These are phyloP conservation scores for Thera obeliscata DNA, from an alignment of 2,888 invertebrate species.

Conservation along the genomic window DNA sequence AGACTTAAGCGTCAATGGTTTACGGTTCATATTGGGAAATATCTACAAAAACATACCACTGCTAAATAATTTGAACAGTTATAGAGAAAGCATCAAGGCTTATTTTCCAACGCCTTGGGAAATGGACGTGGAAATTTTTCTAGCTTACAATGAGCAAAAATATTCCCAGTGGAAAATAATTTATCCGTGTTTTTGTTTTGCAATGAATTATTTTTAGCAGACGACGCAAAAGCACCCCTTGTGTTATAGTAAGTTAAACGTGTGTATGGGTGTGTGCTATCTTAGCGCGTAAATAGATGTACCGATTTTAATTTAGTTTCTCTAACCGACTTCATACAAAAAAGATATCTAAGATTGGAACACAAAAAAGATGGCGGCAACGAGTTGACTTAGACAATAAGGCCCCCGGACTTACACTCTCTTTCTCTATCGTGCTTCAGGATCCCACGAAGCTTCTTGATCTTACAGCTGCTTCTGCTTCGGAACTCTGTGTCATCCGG, in stretches of 20 bases:
- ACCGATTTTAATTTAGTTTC: no score
- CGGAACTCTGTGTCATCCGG: constrained; percentile 56
- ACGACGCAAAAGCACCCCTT: no score
- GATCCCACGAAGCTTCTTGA: constrained; percentile 58
- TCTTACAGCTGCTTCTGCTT: constrained; percentile 44
- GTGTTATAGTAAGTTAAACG: no score
- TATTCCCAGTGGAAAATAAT: neutral
- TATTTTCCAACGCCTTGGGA: constrained; percentile 1
- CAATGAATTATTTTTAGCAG: neutral
- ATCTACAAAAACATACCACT: neutral
- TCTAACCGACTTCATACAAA: no score
- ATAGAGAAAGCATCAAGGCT: constrained; percentile 1
- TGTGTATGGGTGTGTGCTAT: no score
- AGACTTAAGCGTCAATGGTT: neutral
- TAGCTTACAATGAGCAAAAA: neutral
- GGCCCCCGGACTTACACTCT: constrained; percentile 28
- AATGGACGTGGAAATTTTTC: neutral
- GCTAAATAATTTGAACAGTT: constrained; percentile 3
- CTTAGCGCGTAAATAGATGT: no score
- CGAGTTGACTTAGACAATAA: no score
- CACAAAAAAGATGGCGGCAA: no score
- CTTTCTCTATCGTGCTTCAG: constrained; percentile 55
- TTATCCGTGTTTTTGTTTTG: neutral
- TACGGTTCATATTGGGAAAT: constrained; percentile 1
- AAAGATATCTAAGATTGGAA: no score